A percentile compares a stretch with the other conserved stretches of the same genome.
Conservation (phyloP, 2,113 vertebrate species). For the Nothoprocta pentlandii region DNA sequence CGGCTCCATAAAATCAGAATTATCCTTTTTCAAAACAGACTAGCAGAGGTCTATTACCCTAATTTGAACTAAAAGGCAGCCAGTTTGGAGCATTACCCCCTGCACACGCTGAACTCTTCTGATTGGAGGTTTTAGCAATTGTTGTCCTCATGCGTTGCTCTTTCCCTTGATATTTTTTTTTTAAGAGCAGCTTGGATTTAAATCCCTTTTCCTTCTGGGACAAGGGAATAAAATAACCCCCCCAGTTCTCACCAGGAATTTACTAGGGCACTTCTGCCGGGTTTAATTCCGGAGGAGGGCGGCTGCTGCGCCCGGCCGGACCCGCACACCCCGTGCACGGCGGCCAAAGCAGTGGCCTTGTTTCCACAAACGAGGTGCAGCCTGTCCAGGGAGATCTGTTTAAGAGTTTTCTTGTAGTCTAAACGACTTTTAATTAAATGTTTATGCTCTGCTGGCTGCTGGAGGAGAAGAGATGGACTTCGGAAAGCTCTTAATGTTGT, state of each 20-base stretch:
- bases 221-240: background rate
- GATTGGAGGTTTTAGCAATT: background rate
- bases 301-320: rapidly evolving
- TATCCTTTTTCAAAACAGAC: background rate
- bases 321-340: background rate
- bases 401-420: background rate
- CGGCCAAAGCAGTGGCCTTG: background rate
- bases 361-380: background rate
- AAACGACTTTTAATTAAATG: slow-evolving; percentile 33
- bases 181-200: background rate
- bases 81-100: background rate
- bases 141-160: background rate
- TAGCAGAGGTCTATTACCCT: background rate
- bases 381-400: background rate
- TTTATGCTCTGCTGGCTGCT: slow-evolving; percentile 37
- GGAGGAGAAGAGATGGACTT: background rate
- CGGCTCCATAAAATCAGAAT: slow-evolving; percentile 13
- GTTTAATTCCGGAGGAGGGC: background rate
- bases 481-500: background rate
- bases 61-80: background rate
- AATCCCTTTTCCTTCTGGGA: background rate
- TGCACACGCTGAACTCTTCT: rapidly evolving
- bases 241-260: background rate
- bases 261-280: background rate
- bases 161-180: background rate